Conservation (phyloP, 2,797 vertebrate genomes). For the Apogon talboti region DNA sequence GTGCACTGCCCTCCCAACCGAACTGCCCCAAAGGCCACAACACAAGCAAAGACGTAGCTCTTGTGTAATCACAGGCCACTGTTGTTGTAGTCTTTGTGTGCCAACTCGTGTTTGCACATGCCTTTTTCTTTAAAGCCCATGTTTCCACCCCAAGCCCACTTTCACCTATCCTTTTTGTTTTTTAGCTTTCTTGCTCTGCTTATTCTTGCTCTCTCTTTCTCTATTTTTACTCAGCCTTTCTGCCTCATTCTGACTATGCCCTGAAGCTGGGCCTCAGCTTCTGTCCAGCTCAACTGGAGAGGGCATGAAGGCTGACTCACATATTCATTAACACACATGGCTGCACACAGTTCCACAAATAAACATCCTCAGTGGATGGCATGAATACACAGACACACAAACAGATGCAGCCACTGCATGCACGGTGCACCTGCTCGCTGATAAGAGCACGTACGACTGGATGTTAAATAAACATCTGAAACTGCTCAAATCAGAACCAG, state of each 20-base stretch:
- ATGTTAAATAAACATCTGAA: slow-evolving; percentile 5
- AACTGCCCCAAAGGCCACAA: slow-evolving; percentile 33
- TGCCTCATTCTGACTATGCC: slow-evolving; percentile 57
- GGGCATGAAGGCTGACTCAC: slow-evolving; percentile 82
- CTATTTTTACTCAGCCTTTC: slow-evolving; percentile 53
- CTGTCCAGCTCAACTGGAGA: slow-evolving; percentile 65
- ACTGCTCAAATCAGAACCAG: slow-evolving; percentile 6
- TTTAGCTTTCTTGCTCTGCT: slow-evolving; percentile 21
- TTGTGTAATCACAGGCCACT: slow-evolving; percentile 59
- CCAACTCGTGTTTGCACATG: slow-evolving; percentile 14
- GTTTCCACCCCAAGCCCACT: slow-evolving; percentile 36
- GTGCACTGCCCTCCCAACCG: slow-evolving; percentile 36
- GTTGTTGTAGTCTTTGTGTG: slow-evolving; percentile 37
- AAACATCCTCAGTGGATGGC: slow-evolving; percentile 50
- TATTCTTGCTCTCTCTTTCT: not conserved
- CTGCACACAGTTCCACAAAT: slow-evolving; percentile 72
- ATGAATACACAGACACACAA: slow-evolving; percentile 6
- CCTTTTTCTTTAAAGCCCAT: slow-evolving; percentile 30
- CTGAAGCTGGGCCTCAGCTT: slow-evolving; percentile 68
- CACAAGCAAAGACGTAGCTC: slow-evolving; percentile 58
- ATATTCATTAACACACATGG: slow-evolving; percentile 75
- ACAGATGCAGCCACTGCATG: slow-evolving; percentile 36
- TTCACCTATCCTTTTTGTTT: slow-evolving; percentile 36
- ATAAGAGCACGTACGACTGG: not conserved
- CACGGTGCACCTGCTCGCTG: slow-evolving; percentile 29